Evolutionary conservation across 2,797 vertebrate genomes (phyloP).

Genomic region (Coccyzus lansbergi): DNA sequence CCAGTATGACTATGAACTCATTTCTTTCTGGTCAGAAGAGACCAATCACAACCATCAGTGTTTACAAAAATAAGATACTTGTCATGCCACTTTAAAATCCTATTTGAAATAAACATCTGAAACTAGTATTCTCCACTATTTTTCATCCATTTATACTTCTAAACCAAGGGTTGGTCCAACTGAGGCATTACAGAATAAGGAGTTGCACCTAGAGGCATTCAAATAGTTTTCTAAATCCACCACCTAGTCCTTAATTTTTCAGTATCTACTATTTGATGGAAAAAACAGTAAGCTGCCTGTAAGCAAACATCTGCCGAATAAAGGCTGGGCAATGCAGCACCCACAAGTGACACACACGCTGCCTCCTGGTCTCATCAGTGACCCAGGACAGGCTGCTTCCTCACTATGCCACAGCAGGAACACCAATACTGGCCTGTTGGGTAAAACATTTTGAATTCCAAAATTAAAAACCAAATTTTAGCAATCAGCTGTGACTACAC

Average conservation of each 20-base stretch:
- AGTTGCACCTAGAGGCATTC: neutral
- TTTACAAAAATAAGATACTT: neutral
- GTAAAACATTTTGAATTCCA: neutral
- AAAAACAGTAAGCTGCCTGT: neutral
- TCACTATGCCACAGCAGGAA: neutral
- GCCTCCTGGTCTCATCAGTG: neutral
- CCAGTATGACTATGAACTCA: neutral
- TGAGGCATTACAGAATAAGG: neutral
- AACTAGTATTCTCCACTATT: neutral
- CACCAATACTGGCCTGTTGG: neutral
- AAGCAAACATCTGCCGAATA: neutral
- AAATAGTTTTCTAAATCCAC: neutral
- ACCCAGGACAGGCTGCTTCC: neutral
- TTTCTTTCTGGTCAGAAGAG: neutral
- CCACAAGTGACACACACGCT: neutral
- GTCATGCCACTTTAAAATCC: neutral
- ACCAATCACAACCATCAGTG: neutral
- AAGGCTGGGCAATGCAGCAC: neutral
- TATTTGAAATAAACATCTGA: neutral
- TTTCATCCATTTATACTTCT: neutral
- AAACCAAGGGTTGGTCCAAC: neutral
- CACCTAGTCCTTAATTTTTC: neutral
- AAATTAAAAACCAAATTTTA: neutral
- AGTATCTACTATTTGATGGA: neutral
- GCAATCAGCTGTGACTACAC: neutral